Base-by-base conservation (phyloP, 2,888 invertebrate genomes). In the Ceriagrion tenellum region DNA sequence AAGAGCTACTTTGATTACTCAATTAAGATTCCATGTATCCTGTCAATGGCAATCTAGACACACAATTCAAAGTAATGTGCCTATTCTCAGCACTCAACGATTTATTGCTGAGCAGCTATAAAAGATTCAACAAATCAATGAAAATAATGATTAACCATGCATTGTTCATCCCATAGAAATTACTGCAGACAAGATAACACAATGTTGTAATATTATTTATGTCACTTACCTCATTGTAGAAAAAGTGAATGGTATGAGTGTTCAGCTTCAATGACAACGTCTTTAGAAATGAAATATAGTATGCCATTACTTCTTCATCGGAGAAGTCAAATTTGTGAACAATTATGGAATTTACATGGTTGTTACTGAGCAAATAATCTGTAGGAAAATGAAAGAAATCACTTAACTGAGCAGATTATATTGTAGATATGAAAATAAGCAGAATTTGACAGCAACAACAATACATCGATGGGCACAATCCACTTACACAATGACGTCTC, bases 291-390 rank as follows among this genome's bases (percentile, higher is more conserved):
- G 99, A 99, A 96, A 99, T 99, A 97, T 99, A 99, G 97, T 99
- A 99, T 1, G 99, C 99, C 99, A 99, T 99, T 93, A 99, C 99
- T 97, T 99, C 99, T 97, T 99, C 99, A 97, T 99, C 99, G 6
- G 99, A 99, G 97, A 99, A 99, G 97, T 99, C 99, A 97, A 99
- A 99, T 97, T 99, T 99, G 97, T 99, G 99, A 95, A 99, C 99
- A 97, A 99, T 99, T 96, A 99, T 99, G 95, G 99, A 99, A 97
- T 99, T 99, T 81, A 99, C 99, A 97, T 99, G 99, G 97, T 99
- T 99, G 97, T 99, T 99, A 96, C 99, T 99, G 95, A 99, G 97
- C 95, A 99, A 97, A 97, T 99, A 99, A 98, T 99, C 99, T 99
- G 97, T 95, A 98, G 98, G 95, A 95, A 96, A 96, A 47, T n/a